Base-by-base conservation (phyloP, 1,140 invertebrate species). In the Drosophila teissieri region DNA sequence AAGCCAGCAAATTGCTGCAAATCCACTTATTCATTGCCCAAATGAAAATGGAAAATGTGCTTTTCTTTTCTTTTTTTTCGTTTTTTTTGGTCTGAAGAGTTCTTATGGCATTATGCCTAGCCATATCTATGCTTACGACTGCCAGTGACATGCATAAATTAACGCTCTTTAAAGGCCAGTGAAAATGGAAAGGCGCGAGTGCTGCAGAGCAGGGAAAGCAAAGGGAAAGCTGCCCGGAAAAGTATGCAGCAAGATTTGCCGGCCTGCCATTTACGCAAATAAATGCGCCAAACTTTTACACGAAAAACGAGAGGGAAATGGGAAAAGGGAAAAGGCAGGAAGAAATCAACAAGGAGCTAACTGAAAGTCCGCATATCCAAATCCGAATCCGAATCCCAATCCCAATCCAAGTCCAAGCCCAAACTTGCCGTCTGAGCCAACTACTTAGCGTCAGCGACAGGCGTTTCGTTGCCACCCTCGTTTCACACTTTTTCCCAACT, bases 401-500 rank as follows among this genome's bases (percentile, higher is more conserved):
- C 24, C 24, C 4, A 24, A 24, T 24, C 4, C 4, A 19, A 19
- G 19, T 19, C 19, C 45, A 31, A 79, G 49, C 56, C 58, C 68
- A 85, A 65, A 80, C 61, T 61, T 84, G 78, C 60, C 64, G 64
- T 68, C 64, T 68, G 82, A 80, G 74, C 52, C 78, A 88, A 82
- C 79, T 86, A 86, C 83, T 86, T 86, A 88, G 84, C 83, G 83
- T 83, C 82, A 86, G 62, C 57, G 61, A 60, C 83, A 88, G 83
- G 44, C 79, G 58, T 53, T 31, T 39, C 39, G 36, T 52, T 36
- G 36, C 53, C 39, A 14, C 51, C 51, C 24, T 27, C 51, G 44
- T 64, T 68, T 27, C 11, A 42, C 45, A 46, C 27, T n/a, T 24
- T 36, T 44, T 17, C 46, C 22, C 51, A 45, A 60, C 39, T 48